These are phyloP conservation scores for Drosophila kuntzei DNA, from an alignment of 2,888 invertebrate genomes.

Conservation along the genomic window DNA sequence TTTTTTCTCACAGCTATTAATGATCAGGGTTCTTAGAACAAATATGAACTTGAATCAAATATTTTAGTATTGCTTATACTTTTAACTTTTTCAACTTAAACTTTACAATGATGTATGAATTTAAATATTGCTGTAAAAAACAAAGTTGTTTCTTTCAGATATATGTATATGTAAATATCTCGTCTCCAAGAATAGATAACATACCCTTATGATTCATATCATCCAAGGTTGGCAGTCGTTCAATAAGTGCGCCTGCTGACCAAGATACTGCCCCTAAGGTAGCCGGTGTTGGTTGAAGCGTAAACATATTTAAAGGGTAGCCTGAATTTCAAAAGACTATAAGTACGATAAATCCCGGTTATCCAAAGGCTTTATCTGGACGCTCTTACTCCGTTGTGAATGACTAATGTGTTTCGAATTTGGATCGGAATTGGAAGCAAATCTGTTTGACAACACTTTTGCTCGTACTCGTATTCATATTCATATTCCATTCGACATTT, in stretches of 20 bases:
- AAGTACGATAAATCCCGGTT: background rate
- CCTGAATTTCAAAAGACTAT: background rate
- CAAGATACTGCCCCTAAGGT: slow-evolving; percentile 92
- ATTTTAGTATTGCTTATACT: no score
- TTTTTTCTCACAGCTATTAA: no score
- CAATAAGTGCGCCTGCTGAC: slow-evolving; percentile 91
- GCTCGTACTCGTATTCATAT: background rate
- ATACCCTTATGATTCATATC: slow-evolving; percentile 95
- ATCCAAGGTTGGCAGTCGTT: slow-evolving; percentile 89
- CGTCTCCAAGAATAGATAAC: background rate
- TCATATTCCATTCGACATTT: background rate
- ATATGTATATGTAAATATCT: no score
- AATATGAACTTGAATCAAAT: no score
- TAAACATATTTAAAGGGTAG: slow-evolving; percentile 83
- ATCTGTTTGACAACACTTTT: background rate
- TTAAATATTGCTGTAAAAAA: no score
- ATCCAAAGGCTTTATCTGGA: background rate
- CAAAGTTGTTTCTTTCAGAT: no score
- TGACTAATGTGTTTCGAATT: background rate
- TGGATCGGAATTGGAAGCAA: background rate
- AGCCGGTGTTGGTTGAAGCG: slow-evolving; percentile 93
- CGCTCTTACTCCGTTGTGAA: background rate
- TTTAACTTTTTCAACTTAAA: no score
- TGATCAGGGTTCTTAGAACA: no score
- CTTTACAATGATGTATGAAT: no score